Evolutionary conservation across 2,113 vertebrate species (phyloP).

Genomic region (Cynocephalus volans): DNA sequence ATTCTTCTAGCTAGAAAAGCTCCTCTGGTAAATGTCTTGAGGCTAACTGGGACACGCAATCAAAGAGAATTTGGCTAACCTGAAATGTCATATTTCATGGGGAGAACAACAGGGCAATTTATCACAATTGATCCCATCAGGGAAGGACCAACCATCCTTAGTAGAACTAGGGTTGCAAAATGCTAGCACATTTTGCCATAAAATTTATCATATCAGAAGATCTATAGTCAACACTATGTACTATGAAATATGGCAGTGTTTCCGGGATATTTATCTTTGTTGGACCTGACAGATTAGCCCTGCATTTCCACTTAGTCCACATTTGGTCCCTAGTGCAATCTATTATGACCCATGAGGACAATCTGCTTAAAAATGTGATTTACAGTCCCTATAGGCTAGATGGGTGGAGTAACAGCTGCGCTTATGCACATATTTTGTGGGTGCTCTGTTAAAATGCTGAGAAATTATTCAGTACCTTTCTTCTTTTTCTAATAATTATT

Average conservation of each 20-base stretch:
- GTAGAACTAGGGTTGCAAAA: conserved; percentile 84
- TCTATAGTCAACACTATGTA: conserved; percentile 74
- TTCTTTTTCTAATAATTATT: conserved; percentile 48
- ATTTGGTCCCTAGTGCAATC: conserved; percentile 61
- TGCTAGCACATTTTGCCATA: conserved; percentile 86
- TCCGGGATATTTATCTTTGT: conserved; percentile 87
- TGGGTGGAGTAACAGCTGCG: not conserved
- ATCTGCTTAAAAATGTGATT: conserved; percentile 79
- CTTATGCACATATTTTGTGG: not conserved
- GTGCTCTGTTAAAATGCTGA: not conserved
- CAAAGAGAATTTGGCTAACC: conserved; percentile 76
- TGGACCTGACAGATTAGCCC: conserved; percentile 83
- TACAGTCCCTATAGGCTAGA: conserved; percentile 62
- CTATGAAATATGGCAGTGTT: conserved; percentile 80
- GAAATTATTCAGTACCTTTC: conserved; percentile 39
- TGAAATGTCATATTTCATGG: conserved; percentile 83
- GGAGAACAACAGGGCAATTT: conserved; percentile 82
- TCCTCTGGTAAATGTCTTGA: conserved; percentile 65
- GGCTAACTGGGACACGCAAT: conserved; percentile 64
- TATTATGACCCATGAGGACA: conserved; percentile 81
- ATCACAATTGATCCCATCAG: conserved; percentile 87
- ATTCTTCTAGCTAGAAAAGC: conserved; percentile 55
- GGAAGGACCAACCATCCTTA: conserved; percentile 83
- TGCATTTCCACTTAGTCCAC: conserved; percentile 81
- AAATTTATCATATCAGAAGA: conserved; percentile 88